Base-by-base conservation (phyloP, 1,140 invertebrate species). In the Chelonus insularis region DNA sequence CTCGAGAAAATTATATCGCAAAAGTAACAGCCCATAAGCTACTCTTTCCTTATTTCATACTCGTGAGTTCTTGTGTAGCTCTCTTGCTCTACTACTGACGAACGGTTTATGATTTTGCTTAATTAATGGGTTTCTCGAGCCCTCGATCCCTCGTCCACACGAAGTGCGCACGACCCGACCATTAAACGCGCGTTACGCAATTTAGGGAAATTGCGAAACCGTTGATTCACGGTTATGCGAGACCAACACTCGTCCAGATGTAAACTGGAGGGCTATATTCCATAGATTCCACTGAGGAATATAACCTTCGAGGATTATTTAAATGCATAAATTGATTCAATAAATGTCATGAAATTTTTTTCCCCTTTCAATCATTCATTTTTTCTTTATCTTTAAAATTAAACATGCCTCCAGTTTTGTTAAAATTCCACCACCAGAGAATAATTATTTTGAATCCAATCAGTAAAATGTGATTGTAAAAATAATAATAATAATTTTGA, bases 41-140 rank as follows among this genome's bases (percentile, higher is more conserved):
- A 4, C 36, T 34, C 9, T 16, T 21, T 18, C 16, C 23, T n/a
- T 45, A 16, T 29, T 57, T 45, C 39, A 6, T 11, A 2, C 1
- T 37, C 37, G 21, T 39, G n/a, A n/a, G 14, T 55, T 39, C 12
- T 23, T 39, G 16, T 47, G 14, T 47, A 37, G 39, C 36, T 21
- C 47, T 36, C 48, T 45, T 20, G 20, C 25, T 47, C 12, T 5
- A 9, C 23, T 52, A 60, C 52, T 25, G 48, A 43, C 50, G 45
- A 43, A 37, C 62, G 41, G 62, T 55, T 60, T 60, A 64, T 60
- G 45, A 60, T 60, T 64, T 60, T 57, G 59, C 58, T 60, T 51
- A 57, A 64, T 64, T 64, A 60, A 64, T 57, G 58, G 45, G 60
- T 60, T 52, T 54, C 50, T 57, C 57, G 57, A 64, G 63, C 41